These are phyloP conservation scores for Tipula confusa DNA, from an alignment of 2,888 invertebrate species.

Conservation along the genomic window DNA sequence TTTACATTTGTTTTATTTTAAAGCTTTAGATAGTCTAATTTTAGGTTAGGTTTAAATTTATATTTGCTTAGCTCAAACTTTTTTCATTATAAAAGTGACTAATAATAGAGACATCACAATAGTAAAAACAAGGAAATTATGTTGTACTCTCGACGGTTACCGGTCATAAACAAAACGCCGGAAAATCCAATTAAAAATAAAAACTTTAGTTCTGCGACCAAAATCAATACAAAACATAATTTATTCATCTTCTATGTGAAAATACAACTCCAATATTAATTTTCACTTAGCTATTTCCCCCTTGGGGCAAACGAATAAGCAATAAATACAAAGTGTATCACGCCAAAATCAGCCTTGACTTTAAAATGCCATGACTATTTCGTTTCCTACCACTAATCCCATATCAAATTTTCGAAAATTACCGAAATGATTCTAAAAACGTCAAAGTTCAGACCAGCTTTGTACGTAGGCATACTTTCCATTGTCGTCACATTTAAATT, in stretches of 20 bases:
- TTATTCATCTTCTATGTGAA: not conserved
- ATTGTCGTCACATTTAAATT: not conserved
- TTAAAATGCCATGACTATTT: not conserved
- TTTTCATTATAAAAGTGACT: no score
- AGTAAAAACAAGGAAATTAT: no score
- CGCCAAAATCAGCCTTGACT: not conserved
- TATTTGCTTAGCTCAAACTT: no score
- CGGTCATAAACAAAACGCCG: not conserved
- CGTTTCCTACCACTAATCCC: not conserved
- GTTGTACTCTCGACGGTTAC: no score
- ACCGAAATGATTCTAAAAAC: not conserved
- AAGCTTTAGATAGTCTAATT: no score
- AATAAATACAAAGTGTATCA: not conserved
- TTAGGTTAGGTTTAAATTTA: no score
- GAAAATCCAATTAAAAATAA: not conserved
- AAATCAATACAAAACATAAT: not conserved
- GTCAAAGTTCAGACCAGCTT: not conserved
- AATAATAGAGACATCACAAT: no score
- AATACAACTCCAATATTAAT: not conserved
- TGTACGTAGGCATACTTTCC: not conserved
- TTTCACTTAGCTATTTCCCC: not conserved
- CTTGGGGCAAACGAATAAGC: not conserved
- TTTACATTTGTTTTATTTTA: no score
- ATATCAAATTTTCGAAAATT: not conserved
- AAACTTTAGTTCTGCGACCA: not conserved